phyloP scores from a whole-genome alignment of 2,113 vertebrate genomes.

The Hypocryptadius cinnamomeus region DNA sequence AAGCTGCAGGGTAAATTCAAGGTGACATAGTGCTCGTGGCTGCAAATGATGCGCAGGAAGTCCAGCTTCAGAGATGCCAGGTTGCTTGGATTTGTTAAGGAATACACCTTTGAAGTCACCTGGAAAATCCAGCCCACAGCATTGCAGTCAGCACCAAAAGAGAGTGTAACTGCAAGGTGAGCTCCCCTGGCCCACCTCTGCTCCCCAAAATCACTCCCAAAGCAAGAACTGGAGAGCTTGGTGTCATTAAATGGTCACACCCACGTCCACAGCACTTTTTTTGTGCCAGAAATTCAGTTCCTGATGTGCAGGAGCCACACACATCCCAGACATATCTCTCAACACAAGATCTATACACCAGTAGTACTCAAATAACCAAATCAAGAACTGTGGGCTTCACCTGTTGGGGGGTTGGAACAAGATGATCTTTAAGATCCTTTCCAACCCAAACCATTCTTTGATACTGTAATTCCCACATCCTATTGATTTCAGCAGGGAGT shows the following conservation, averaged over 20 bases:
- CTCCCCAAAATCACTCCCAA: not conserved
- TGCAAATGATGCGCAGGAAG: conserved; percentile 91
- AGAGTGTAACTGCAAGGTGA: not conserved
- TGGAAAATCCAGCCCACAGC: conserved; percentile 25
- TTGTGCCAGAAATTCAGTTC: not conserved
- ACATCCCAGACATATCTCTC: not conserved
- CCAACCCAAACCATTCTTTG: not conserved
- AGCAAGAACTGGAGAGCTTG: not conserved
- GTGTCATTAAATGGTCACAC: not conserved
- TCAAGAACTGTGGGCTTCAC: not conserved
- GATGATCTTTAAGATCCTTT: not conserved
- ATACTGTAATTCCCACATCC: not conserved
- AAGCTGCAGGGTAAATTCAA: conserved; percentile 93
- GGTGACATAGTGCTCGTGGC: conserved; percentile 98
- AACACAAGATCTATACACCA: not conserved
- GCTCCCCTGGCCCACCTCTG: not conserved
- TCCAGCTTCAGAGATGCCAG: conserved; percentile 90
- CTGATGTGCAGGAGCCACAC: not conserved
- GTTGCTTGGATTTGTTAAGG: conserved; percentile 83
- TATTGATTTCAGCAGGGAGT: not conserved
- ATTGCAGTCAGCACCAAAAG: not conserved
- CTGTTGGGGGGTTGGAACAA: not conserved
- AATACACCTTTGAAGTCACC: conserved; percentile 90
- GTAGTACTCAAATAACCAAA: not conserved
- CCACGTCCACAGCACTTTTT: not conserved